Evolutionary conservation across 2,888 invertebrate genomes (phyloP), one percentile per base, ranked within the genome.

Genomic region (Apamea crenata): DNA sequence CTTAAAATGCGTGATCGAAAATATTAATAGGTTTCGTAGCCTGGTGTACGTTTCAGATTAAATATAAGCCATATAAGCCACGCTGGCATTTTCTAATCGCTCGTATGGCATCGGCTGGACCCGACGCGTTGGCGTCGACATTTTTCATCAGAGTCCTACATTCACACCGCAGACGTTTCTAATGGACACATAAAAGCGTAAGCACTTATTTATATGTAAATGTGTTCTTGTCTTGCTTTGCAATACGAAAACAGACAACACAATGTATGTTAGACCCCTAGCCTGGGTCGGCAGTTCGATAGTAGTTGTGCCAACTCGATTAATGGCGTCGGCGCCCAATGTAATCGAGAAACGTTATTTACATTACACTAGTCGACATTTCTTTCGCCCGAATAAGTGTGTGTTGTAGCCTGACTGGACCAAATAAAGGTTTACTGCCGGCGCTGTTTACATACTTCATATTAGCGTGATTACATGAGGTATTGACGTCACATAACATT

Each of bases 241-340:
- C 44, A 59, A n/a, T 73, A 66, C 44, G 36, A 79, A 75, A 81
- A 69, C 67, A 70, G 16, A 66, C 65, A 77, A 85, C 66, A 69
- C 77, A 76, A 87, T 76, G 65, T 80, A 65, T 74, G 50, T 69
- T 66, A 10, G 67, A n/a, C 53, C 75, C 53, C 56, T 29, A 75
- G 25, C 71, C 63, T 84, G 66, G 74, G 74, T 75, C 59, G 74
- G 83, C 75, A 70, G 82, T 80, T 71, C 72, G 63, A 67, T 47
- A 76, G 77, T 77, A 86, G 78, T 84, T 80, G 82, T 81, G 81
- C 76, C 75, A 85, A 86, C 78, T 86, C 84, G 89, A 89, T 86
- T 89, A 90, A 90, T 90, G 85, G 80, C 83, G 77, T 73, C 74
- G 85, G 84, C 79, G 70, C 78, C 78, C 78, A 87, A 85, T 85